Evolutionary conservation across 2,797 vertebrate species (phyloP), one percentile per base, ranked within the genome.

Genomic region (Lates japonicus): DNA sequence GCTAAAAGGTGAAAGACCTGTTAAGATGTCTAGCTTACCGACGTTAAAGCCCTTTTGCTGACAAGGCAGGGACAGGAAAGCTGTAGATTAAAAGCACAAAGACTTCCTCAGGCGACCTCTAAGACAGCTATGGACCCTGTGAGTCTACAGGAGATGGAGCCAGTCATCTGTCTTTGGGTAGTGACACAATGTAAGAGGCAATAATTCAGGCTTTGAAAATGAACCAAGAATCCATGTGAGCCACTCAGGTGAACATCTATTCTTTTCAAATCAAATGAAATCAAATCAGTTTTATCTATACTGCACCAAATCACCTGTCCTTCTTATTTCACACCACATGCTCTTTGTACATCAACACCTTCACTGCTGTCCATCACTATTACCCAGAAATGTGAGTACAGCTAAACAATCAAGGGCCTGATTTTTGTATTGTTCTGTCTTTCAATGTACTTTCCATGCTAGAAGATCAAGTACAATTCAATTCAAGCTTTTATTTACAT

Each of bases 1-100:
- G 71, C 59, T 31, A 29, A 52, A 20, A 64, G 77, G 71, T 66
- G 67, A 54, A 37, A 70, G 60, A 59, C 63, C 72, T 66, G 66
- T 22, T 10, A 1, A 10, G 22, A 60, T 13, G 60, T 42, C 0
- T 3, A 39, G 70, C 59, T 46, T 20, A 58, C 35, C 42, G 22
- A 19, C 10, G 17, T 62, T 10, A 16, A 71, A 82, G 73, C 74
- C 74, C 74, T 78, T 80, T 72, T 7, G 66, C 54, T 64, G 68
- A 60, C 74, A n/a, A 29, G 64, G 60, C 48, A 1, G 58, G 20
- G 35, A 12, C 9, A 35, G 41, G 39, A 19, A 57, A 60, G 69
- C 74, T 69, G 62, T 10, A 0, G 59, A 42, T 44, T 7, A 46
- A 60, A 70, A 48, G 16, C 29, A 9, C 33, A 37, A 57, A 42